Conservation (phyloP, 1,140 invertebrate genomes). For the Gryllus bimaculatus region DNA sequence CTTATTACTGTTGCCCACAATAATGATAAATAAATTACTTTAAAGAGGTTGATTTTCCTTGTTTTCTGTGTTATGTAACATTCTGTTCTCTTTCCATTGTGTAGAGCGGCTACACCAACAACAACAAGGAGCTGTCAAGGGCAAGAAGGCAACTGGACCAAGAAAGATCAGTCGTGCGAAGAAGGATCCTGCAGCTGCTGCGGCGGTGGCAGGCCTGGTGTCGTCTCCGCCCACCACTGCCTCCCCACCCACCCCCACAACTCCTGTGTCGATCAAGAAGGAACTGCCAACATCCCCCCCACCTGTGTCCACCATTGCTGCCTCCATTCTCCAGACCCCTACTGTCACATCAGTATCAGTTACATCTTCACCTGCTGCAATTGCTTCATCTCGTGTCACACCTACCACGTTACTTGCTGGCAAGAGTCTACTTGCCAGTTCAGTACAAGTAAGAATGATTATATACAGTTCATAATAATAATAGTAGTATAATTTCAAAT, state of each 20-base stretch:
- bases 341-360: not conserved
- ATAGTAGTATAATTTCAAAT: no score
- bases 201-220: not conserved
- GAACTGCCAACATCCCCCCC: not conserved
- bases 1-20: no score
- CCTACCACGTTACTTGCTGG: not conserved
- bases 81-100: slow-evolving; percentile 9
- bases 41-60: no score
- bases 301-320: not conserved
- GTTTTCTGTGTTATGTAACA: no score
- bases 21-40: no score
- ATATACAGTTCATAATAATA: no score
- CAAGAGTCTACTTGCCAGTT: not conserved
- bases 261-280: not conserved
- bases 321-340: not conserved
- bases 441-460: not conserved
- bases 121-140: slow-evolving; percentile 47
- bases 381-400: not conserved
- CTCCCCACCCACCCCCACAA: not conserved
- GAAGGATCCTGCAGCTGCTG: slow-evolving; percentile 24
- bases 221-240: not conserved
- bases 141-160: slow-evolving; percentile 37
- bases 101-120: slow-evolving; percentile 46
- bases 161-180: slow-evolving; percentile 23
- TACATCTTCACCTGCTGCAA: not conserved